Conservation (phyloP, 2,888 invertebrate species). For the Octonoba sinensis region DNA sequence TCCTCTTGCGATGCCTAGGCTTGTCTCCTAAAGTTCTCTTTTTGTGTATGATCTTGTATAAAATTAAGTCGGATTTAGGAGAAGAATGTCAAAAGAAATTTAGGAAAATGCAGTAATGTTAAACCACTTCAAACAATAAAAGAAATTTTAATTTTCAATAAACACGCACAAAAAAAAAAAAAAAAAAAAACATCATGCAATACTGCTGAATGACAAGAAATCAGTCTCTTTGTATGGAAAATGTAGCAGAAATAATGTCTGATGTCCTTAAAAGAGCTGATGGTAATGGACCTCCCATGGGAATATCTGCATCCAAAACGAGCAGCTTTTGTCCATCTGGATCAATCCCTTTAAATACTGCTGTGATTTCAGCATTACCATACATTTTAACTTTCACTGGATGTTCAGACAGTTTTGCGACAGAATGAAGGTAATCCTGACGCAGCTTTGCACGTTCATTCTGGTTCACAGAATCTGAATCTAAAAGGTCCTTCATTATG, state of each 20-base stretch:
- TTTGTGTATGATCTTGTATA: too few species aligned
- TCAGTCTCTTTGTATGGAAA: neutral
- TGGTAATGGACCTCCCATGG: neutral
- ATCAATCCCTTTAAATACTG: neutral
- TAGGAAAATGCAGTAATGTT: too few species aligned
- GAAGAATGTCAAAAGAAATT: too few species aligned
- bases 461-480: neutral
- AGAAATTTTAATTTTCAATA: neutral
- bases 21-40: too few species aligned
- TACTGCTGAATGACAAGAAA: neutral
- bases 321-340: slow-evolving; percentile 2
- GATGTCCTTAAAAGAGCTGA: neutral
- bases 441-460: neutral
- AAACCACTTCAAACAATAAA: neutral
- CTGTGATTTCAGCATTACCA: neutral
- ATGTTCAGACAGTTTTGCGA: neutral
- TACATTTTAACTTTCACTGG: slow-evolving; percentile 10
- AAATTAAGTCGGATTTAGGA: too few species aligned
- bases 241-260: slow-evolving; percentile 5
- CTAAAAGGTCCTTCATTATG: neutral
- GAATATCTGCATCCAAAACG: neutral
- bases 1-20: too few species aligned
- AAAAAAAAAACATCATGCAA: neutral
- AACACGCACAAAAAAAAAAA: neutral
- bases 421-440: neutral